Conservation (phyloP, 2,888 invertebrate species). For the Philonicus albiceps region DNA sequence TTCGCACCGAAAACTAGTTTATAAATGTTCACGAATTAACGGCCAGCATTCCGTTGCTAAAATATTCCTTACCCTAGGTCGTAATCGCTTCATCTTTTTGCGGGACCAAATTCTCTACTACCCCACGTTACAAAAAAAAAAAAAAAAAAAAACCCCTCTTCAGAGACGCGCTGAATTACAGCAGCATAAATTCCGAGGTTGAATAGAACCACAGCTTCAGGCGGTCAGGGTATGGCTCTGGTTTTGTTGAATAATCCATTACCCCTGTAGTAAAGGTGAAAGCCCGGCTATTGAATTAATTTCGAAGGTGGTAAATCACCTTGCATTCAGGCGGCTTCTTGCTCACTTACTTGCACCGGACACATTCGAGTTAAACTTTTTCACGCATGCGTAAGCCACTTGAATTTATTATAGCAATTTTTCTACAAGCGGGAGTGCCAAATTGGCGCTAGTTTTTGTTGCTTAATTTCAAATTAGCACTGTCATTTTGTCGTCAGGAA, state of each 20-base stretch:
- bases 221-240: background rate
- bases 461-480: background rate
- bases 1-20: background rate
- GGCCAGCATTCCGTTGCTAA: background rate
- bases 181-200: constrained; percentile 22
- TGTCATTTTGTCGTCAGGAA: background rate
- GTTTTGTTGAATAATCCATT: background rate
- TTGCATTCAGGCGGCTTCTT: background rate
- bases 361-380: background rate
- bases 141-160: background rate
- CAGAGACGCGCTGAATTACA: constrained; percentile 2
- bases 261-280: background rate
- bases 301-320: constrained; percentile 5
- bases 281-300: background rate
- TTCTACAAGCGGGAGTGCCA: background rate
- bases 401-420: constrained; percentile 8
- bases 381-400: constrained; percentile 10
- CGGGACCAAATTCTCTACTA: background rate
- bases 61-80: constrained; percentile 18
- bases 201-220: background rate
- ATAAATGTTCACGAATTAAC: constrained; percentile 24
- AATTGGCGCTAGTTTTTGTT: background rate
- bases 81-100: background rate
- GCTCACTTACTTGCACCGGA: background rate
- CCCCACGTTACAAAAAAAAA: no score